Percentiles rank a stretch among this genome's conserved stretches.
Conservation (phyloP, 2,797 vertebrate species). For the Enteromius afrohamiltoni region DNA sequence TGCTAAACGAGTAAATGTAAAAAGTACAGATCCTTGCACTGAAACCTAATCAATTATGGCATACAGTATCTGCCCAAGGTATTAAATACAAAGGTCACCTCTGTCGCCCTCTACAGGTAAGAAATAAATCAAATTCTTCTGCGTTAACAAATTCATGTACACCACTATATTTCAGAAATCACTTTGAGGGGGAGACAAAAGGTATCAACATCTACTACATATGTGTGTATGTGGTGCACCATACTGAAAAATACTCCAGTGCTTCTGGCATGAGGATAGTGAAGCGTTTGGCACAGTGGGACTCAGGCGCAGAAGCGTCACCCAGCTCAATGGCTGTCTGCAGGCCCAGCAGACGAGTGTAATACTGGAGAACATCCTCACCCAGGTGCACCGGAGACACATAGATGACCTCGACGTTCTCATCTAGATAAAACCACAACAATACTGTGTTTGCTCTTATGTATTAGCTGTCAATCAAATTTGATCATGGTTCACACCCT, state of each 20-base stretch:
- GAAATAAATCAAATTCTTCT: constrained; percentile 10
- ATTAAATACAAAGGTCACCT: constrained; percentile 51
- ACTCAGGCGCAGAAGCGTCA: constrained; percentile 65
- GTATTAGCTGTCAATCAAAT: neutral
- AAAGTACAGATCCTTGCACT: neutral
- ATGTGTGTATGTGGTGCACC: constrained; percentile 46
- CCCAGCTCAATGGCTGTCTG: constrained; percentile 74
- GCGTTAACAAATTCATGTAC: neutral
- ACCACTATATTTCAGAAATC: neutral
- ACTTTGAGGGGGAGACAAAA: neutral
- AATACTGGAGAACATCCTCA: constrained; percentile 84
- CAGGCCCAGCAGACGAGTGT: constrained; percentile 83
- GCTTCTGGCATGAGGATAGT: constrained; percentile 91
- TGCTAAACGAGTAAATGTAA: neutral
- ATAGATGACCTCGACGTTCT: constrained; percentile 90
- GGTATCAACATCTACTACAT: neutral
- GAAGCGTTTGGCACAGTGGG: constrained; percentile 79
- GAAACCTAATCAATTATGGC: neutral
- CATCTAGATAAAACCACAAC: constrained; percentile 73
- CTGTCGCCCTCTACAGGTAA: constrained; percentile 75
- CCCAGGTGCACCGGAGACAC: constrained; percentile 82
- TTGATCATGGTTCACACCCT: neutral
- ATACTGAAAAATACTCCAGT: constrained; percentile 87
- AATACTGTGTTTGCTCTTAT: neutral
- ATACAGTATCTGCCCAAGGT: neutral